A percentile compares a stretch with the other conserved stretches of the same genome.
phyloP scores from a whole-genome alignment of 2,113 vertebrate genomes.

The Gnathochromis pfefferi region DNA sequence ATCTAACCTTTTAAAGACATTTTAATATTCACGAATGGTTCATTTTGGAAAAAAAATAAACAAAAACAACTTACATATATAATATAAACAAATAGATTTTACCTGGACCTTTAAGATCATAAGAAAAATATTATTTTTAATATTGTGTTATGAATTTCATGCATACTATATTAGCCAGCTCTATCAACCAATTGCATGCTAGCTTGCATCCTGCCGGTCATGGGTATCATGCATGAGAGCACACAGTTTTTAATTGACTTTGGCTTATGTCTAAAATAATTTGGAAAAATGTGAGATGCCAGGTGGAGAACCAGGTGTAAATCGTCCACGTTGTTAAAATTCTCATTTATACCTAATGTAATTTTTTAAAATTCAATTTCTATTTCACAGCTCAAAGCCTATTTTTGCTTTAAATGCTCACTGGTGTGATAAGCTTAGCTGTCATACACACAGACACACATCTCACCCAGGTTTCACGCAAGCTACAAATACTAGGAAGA shows the following conservation, averaged over 20 bases:
- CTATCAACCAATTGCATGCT: neutral
- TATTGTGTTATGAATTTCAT: neutral
- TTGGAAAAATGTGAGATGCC: slow-evolving; percentile 5
- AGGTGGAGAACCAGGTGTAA: neutral
- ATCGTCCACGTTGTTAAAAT: neutral
- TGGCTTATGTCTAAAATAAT: neutral
- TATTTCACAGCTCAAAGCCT: neutral
- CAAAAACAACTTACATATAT: neutral
- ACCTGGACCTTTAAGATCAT: neutral
- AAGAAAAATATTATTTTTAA: neutral
- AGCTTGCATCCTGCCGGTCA: neutral
- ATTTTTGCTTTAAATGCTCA: neutral
- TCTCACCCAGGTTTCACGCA: neutral
- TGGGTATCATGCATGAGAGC: neutral
- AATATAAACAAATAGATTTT: fast-evolving
- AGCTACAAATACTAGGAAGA: neutral
- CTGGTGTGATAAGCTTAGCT: neutral
- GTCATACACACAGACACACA: neutral
- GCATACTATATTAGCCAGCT: neutral
- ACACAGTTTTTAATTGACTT: slow-evolving; percentile 5
- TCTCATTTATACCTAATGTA: neutral
- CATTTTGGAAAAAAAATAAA: fast-evolving
- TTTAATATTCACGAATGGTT: neutral
- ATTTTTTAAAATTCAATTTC: neutral
- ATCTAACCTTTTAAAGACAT: neutral